Evolutionary conservation across 1,140 invertebrate species (phyloP), one percentile per base, ranked within the genome.

Genomic region (Drosophila lini): DNA sequence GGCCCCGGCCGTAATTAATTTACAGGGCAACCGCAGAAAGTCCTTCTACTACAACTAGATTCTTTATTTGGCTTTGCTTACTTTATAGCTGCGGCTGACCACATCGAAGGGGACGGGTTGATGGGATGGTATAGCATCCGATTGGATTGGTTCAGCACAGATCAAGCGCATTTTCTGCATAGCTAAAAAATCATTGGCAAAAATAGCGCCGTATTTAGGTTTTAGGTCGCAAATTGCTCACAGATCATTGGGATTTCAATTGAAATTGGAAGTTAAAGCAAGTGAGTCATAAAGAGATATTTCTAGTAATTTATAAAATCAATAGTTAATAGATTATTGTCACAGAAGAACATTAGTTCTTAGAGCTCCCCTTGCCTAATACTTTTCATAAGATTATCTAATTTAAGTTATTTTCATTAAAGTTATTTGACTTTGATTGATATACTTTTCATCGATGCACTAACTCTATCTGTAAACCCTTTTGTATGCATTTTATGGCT

Each of bases 1-100:
- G 68, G 62, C 55, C 45, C 45, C 40, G 42, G 28, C 31, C 57
- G 83, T 70, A 86, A 86, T 86, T 86, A 86, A 88, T 86, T 88
- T 82, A 78, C 68, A 63, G 63, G 80, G 71, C 59, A 88, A 71
- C 48, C 53, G 34, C 53, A 75, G 52, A 74, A 64, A 75, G 73
- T 75, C 73, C 71, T 65, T 75, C 53, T 45, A 15, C 42, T 16
- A 32, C 42, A 36, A 40, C 32, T 73, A 34, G 38, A 44, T 58
- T 83, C 81, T 85, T 56, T 74, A 56, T 71, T 75, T 80, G 59
- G 52, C 50, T 75, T 41, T 76, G 73, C 71, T 58, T 81, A 81
- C 80, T 78, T 48, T 71, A 61, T 10, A 62, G 59, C 56, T 85
- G 59, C 57, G 25, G 59, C 71, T 75, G 64, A 67, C 64, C 64